Evolutionary conservation across 2,888 invertebrate species (phyloP), one percentile per base, ranked within the genome.

Genomic region (Noctua janthe): DNA sequence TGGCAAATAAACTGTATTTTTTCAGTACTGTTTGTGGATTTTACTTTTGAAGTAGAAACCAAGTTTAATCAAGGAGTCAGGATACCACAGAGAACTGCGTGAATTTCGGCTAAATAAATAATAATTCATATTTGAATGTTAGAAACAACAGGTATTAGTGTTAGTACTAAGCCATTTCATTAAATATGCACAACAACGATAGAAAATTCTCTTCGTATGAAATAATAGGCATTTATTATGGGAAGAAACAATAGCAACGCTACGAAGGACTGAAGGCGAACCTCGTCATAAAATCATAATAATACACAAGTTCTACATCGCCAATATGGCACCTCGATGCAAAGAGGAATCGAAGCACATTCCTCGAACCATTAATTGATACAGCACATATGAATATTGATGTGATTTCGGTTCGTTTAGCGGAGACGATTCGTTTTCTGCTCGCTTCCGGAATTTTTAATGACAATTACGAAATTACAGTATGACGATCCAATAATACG

Each of bases 321-420:
- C 67, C 66, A 78, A 71, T 74, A 66, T 66, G 15, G 51, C 43
- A 71, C 54, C 76, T 35, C 35, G 72, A 71, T 76, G 81, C 78
- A 79, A 77, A 82, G 83, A 86, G 85, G 80, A 81, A 83, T 87
- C 82, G 85, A 84, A 90, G 76, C 87, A 87, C 87, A 89, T 87
- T 87, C 76, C 86, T 79, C 77, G 84, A 87, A 85, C 77, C 87
- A 89, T 88, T 91, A 91, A 90, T 91, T 91, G 90, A 89, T 88
- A 88, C 84, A 78, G 81, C 87, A 86, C 82, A 86, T 83, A 91
- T 91, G 91, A 91, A 92, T 92, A 92, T 91, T 89, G 86, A 90
- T 90, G 86, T 84, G 78, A 84, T 66, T 87, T 88, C 81, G 81
- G 84, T 89, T 89, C 87, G 88, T 88, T 89, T 90, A 87, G 78